Percentiles rank a stretch among this genome's conserved stretches.
Conservation (phyloP, 2,113 vertebrate species). For the Dasyornis broadbenti region DNA sequence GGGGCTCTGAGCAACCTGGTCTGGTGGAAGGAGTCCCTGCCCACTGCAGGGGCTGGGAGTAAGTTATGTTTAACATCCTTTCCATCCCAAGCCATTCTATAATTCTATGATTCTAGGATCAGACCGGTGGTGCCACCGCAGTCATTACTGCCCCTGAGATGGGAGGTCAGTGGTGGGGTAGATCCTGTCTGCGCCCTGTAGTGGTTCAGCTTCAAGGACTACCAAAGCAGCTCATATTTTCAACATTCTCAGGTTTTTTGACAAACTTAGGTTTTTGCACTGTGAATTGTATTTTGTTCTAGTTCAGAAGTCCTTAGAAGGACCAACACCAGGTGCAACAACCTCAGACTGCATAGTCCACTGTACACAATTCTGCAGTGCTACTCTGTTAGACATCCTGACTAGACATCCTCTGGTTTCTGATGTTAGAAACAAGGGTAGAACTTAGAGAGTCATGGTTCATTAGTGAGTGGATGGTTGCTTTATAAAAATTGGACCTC, state of each 20-base stretch:
- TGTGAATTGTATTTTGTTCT: background rate
- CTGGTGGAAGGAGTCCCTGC: background rate
- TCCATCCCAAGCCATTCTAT: background rate
- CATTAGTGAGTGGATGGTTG: background rate
- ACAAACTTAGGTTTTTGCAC: background rate
- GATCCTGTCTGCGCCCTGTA: accelerated
- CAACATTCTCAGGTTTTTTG: background rate
- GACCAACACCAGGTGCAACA: background rate
- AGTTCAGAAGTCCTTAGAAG: background rate
- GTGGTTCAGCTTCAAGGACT: background rate
- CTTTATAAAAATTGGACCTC: background rate
- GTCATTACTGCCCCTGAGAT: background rate
- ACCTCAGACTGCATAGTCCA: background rate
- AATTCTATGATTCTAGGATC: background rate
- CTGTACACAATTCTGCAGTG: background rate
- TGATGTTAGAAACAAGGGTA: background rate
- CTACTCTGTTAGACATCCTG: background rate
- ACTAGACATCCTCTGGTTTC: background rate
- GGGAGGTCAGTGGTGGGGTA: background rate
- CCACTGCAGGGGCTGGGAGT: background rate
- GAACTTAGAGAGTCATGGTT: background rate
- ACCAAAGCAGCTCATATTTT: background rate
- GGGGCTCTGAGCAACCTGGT: background rate
- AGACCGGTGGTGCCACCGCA: accelerated
- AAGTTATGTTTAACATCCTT: background rate